Conservation (phyloP, 1,140 invertebrate genomes). For the Berghia stephanieae region DNA sequence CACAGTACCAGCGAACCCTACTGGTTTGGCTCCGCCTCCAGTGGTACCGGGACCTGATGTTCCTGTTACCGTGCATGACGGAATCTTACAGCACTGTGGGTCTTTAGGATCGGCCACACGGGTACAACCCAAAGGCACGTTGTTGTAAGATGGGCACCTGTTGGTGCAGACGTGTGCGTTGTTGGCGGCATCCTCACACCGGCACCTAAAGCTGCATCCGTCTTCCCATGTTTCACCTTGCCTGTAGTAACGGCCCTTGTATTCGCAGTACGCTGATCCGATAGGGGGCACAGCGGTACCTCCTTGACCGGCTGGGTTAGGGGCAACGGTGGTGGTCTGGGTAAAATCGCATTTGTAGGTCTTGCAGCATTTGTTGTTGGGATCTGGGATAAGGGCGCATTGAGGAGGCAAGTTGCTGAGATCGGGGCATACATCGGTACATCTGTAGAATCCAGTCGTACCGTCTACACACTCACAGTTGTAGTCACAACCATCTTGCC, state of each 20-base stretch:
- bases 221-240: slow-evolving; percentile 57
- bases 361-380: slow-evolving; percentile 44
- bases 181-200: slow-evolving; percentile 53
- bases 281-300: slow-evolving; percentile 17
- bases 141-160: slow-evolving; percentile 49
- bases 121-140: slow-evolving; percentile 46
- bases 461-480: slow-evolving; percentile 47
- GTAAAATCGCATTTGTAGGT: slow-evolving; percentile 39
- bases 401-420: slow-evolving; percentile 38
- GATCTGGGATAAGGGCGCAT: slow-evolving; percentile 43
- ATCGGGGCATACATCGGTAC: slow-evolving; percentile 43
- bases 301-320: not conserved
- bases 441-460: slow-evolving; percentile 42
- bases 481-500: slow-evolving; percentile 49
- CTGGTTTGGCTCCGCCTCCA: slow-evolving; percentile 13
- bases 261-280: slow-evolving; percentile 51
- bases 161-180: slow-evolving; percentile 50
- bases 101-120: slow-evolving; percentile 49
- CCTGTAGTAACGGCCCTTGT: slow-evolving; percentile 49
- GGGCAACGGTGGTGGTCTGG: slow-evolving; percentile 9
- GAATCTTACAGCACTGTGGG: slow-evolving; percentile 49
- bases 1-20: slow-evolving; percentile 33
- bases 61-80: slow-evolving; percentile 37
- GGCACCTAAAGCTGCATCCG: slow-evolving; percentile 52
- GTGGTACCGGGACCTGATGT: not conserved